Evolutionary conservation across 2,113 vertebrate species (phyloP).

Genomic region (Delphinapterus leucas): DNA sequence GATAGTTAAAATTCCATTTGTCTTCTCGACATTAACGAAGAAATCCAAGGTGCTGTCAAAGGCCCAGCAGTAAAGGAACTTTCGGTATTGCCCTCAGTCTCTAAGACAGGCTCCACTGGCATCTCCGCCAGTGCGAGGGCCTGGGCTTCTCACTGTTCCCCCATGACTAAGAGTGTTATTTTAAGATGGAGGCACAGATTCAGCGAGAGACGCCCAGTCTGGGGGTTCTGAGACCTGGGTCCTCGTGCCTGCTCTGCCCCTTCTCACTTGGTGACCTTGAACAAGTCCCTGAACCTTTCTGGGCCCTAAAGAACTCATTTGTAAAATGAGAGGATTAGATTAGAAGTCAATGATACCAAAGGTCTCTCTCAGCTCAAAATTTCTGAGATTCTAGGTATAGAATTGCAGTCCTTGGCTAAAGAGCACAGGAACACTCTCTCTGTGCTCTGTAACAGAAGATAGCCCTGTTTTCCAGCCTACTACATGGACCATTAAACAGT

Average conservation of each 20-base stretch:
- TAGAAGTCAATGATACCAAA: neutral
- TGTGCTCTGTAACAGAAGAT: neutral
- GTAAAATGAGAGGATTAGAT: neutral
- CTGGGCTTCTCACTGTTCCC: neutral
- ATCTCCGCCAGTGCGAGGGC: neutral
- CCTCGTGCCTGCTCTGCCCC: neutral
- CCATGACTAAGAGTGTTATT: neutral
- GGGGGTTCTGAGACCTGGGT: neutral
- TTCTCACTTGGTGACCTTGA: neutral
- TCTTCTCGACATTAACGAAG: neutral
- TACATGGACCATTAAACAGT: neutral
- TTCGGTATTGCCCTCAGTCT: neutral
- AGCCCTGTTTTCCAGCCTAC: neutral
- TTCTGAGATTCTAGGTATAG: conserved; percentile 13
- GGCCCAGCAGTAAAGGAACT: neutral
- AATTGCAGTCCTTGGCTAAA: neutral
- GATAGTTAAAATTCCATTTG: neutral
- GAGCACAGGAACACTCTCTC: neutral
- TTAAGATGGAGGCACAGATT: neutral
- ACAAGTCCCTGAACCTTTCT: neutral
- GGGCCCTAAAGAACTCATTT: neutral
- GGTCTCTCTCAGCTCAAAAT: neutral
- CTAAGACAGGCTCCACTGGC: neutral
- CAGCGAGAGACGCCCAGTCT: neutral
- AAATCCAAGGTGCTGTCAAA: neutral